Base-by-base conservation (phyloP, 2,888 invertebrate species). In the Willowsia nigromaculata region DNA sequence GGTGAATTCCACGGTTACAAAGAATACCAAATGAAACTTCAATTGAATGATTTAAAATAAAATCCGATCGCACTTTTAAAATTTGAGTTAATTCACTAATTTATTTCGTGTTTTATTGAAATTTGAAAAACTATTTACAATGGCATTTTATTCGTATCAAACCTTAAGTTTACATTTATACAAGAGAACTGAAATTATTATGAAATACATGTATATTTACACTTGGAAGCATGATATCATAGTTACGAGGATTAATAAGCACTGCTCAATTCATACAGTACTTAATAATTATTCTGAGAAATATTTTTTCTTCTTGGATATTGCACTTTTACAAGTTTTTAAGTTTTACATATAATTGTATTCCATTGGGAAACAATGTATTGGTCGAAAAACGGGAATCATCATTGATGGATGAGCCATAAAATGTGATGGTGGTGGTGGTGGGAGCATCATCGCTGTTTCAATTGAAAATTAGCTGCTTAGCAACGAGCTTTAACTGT, bases 1-100 rank as follows among this genome's bases (percentile, higher is more conserved):
- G 95, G 89, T 88, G 9, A 91, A 71, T 25, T 0, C 37, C 0
- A 22, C 56, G 22, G 4, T 22, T 9, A 25, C 62, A 18, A 71
- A 40, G 27, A 22, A 9, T 9, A 40, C 15, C 4, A 71, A 43
- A 6, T 47, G 25, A 68, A 18, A 18, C 18, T 13, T 33, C 9
- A 37, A 11, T 43, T 18, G 50, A 50, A 50, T 18, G n/a, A 18
- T 1, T 1, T 18, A 18, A 13, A 9, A 43, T 50, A 59, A 25
- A 59, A 27, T 27, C 7, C 59, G 11, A 59, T 27, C 30, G 2
- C 53, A 56, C 9, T 56, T 33, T 62, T n/a, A n/a, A n/a, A 22
- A 22, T 40, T 37, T 68, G 59, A 33, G 3, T 33, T 33, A 65
- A 4, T 5, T 65, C 18, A 71, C 47, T 71, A 43, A 43, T 43